Evolutionary conservation across 2,888 invertebrate genomes (phyloP), one percentile per base, ranked within the genome.

Genomic region (Gymnosoma rotundatum): DNA sequence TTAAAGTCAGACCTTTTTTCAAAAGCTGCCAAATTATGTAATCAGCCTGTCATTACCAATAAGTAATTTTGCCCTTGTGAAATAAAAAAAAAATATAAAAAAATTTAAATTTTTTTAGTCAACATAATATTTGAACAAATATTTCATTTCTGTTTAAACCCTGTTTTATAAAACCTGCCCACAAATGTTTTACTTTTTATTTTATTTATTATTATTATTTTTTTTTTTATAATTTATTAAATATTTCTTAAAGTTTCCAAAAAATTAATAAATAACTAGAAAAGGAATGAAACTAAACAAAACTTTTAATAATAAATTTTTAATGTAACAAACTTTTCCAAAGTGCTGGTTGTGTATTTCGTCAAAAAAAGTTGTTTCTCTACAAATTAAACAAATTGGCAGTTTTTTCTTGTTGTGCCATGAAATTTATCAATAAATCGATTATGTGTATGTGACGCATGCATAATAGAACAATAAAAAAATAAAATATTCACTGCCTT

Each of bases 401-500:
- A 32, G 64, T 76, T 2, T 25, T 25, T 25, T 25, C 4, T 25
- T 73, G 18, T 42, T 78, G 78, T 81, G 66, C 81, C 81, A 84
- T 74, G 64, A 84, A 84, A 74, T 69, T 52, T 38, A 66, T 66
- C 80, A 78, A 81, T 84, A 73, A 84, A 84, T 84, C 84, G 81
- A 84, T 79, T 52, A 16, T 45, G 32, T 79, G 52, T 79, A 32
- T 79, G 52, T 79, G 79, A 73, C 79, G 73, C 73, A 79, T 50
- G 52, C n/a, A 72, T 48, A 36, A 48, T 36, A 42, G 12, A 42
- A 42, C 42, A 42, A 12, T 12, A 42, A 42, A 42, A 9, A 42
- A 42, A 10, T 9, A 42, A 42, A 48, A 38, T 32, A 36, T 66
- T 16, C 20, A 21, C n/a, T 50, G 50, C 14, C n/a, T 38, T 66